These are phyloP conservation scores for Agrilus biguttatus DNA, from an alignment of 2,888 invertebrate genomes.

Conservation along the genomic window DNA sequence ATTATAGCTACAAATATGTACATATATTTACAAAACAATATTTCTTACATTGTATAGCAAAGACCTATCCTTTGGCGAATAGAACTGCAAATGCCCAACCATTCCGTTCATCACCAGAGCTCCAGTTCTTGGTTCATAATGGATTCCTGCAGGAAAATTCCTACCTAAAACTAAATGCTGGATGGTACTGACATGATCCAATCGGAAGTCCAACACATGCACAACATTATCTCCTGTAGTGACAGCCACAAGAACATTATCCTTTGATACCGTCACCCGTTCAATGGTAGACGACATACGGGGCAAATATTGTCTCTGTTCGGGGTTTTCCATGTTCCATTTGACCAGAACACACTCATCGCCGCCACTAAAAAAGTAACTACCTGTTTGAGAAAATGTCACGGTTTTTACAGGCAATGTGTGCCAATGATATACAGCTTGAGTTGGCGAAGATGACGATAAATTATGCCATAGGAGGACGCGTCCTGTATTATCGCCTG, in stretches of 20 bases:
- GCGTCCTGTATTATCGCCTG: slow-evolving; percentile 52
- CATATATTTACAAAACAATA: not conserved
- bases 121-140: slow-evolving; percentile 47
- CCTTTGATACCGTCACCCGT: slow-evolving; percentile 44
- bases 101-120: slow-evolving; percentile 57
- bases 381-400: slow-evolving; percentile 48
- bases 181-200: slow-evolving; percentile 40
- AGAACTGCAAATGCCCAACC: slow-evolving; percentile 63
- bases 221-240: slow-evolving; percentile 57
- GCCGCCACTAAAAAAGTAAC: slow-evolving; percentile 61
- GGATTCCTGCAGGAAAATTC: slow-evolving; percentile 41
- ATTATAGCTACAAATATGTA: not conserved
- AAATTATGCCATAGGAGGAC: slow-evolving; percentile 48
- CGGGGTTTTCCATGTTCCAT: slow-evolving; percentile 45
- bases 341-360: slow-evolving; percentile 63
- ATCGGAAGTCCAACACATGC: slow-evolving; percentile 38
- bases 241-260: slow-evolving; percentile 48
- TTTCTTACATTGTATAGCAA: slow-evolving; percentile 55
- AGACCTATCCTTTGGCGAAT: slow-evolving; percentile 45
- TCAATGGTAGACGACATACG: slow-evolving; percentile 53
- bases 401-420: slow-evolving; percentile 52
- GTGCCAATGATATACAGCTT: slow-evolving; percentile 62
- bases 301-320: slow-evolving; percentile 46
- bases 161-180: slow-evolving; percentile 53
- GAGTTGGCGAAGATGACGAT: slow-evolving; percentile 15